Base-by-base conservation (phyloP, 2,797 vertebrate species). In the Morus bassanus region DNA sequence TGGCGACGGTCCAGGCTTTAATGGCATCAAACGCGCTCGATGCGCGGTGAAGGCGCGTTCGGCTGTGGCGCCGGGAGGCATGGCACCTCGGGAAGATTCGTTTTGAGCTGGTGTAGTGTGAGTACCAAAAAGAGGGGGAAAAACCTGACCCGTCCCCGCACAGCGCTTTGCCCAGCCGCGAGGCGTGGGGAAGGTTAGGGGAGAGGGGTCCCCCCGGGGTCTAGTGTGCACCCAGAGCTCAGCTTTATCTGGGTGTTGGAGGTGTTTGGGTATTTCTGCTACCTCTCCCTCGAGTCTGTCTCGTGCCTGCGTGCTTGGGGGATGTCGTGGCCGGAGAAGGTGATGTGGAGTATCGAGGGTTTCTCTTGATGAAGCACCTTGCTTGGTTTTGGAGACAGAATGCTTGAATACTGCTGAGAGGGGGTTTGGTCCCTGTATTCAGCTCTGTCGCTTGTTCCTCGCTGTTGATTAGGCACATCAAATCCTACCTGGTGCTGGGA, bases 141-240 rank as follows among this genome's bases (percentile, higher is more conserved):
- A 33, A 22, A 12, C 23, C 41, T 1, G 0, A 0, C 37, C 68
- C 33, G 51, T 50, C 13, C 56, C 37, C 2, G 1, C 10, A 2
- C 10, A 2, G n/a, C 5, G 0, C 27, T 64, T 64, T 57, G 39
- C 19, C 18, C 35, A 11, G 48, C 25, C 19, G 25, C 0, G 2
- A 19, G 70, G 15, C 0, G 6, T n/a, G n/a, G 25, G 17, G 18
- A 7, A 23, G 50, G 14, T 8, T 4, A 1, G 33, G 30, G 18
- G 7, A 67, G 9, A 39, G 50, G 35, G 6, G 7, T 24, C 8
- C 14, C 68, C 5, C 5, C 2, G 0, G 15, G 19, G 12, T 31
- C 3, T 0, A 2, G 3, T 5, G 64, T 22, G 28, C 8, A 5
- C 2, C 17, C 53, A 6, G 24, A 31, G 3, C 53, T 75, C 54